Percentiles rank a stretch among this genome's conserved stretches.
Conservation (phyloP, 2,888 invertebrate genomes). For the Polydrusus tereticollis region DNA sequence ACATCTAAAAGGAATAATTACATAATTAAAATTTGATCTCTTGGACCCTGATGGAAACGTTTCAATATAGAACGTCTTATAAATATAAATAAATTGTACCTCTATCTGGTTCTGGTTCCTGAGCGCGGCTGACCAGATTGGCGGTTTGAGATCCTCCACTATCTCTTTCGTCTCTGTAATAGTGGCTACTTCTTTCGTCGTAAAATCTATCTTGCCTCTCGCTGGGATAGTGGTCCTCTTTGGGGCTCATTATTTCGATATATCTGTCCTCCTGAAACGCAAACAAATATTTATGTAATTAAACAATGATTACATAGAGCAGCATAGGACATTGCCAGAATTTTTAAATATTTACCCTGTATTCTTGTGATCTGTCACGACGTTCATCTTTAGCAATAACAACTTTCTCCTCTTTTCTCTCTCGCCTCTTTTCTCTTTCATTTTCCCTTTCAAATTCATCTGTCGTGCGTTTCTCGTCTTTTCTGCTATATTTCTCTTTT, state of each 20-base stretch:
- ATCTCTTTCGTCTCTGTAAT: constrained; percentile 69
- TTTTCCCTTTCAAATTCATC: constrained; percentile 75
- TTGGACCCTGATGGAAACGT: neutral
- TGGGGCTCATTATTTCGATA: constrained; percentile 64
- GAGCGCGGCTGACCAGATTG: constrained; percentile 69
- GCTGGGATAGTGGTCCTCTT: constrained; percentile 57
- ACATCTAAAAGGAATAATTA: constrained; percentile 71
- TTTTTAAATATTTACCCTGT: constrained; percentile 61
- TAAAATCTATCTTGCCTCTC: constrained; percentile 70
- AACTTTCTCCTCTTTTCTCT: constrained; percentile 69
- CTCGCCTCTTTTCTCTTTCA: constrained; percentile 73
- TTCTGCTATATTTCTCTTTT: constrained; percentile 68
- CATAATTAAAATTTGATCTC: neutral
- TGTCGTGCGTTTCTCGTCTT: constrained; percentile 68
- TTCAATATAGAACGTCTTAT: too few relatives aligned
- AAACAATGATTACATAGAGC: too few relatives aligned
- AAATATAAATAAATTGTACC: constrained; percentile 65
- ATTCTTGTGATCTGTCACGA: constrained; percentile 62
- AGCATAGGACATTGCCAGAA: too few relatives aligned
- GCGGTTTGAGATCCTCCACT: constrained; percentile 69
- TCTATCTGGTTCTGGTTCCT: constrained; percentile 74
- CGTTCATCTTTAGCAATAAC: constrained; percentile 56
- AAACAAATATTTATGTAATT: too few relatives aligned
- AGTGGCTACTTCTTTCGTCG: constrained; percentile 63
- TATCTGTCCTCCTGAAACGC: constrained; percentile 69